Conservation (phyloP, 2,888 invertebrate genomes). For the Leptopilina syphax region DNA sequence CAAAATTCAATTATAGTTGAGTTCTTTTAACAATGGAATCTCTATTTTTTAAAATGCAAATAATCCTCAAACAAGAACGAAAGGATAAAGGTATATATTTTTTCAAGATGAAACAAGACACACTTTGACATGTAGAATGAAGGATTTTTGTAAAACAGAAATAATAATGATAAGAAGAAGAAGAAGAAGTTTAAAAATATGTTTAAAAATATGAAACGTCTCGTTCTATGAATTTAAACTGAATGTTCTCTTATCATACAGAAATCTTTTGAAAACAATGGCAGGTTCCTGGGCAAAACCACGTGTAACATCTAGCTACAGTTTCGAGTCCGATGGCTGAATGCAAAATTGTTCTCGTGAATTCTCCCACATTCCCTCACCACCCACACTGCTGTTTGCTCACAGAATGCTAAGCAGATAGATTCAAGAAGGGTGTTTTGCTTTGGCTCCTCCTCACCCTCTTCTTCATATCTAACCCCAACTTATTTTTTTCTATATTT, state of each 20-base stretch:
- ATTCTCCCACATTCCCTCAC: slow-evolving; percentile 37
- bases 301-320: slow-evolving; percentile 23
- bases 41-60: no score
- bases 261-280: slow-evolving; percentile 35
- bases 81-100: no score
- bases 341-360: slow-evolving; percentile 35
- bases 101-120: no score
- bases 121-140: no score
- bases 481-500: slow-evolving; percentile 52
- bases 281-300: slow-evolving; percentile 23
- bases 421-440: slow-evolving; percentile 48
- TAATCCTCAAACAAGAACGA: no score
- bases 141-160: no score
- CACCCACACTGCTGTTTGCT: slow-evolving; percentile 47
- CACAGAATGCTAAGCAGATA: slow-evolving; percentile 53
- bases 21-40: no score
- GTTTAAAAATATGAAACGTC: neutral
- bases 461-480: slow-evolving; percentile 43
- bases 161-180: no score
- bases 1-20: no score
- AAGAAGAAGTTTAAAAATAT: neutral
- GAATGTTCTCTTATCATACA: slow-evolving; percentile 17
- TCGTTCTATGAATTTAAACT: slow-evolving; percentile 28
- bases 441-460: slow-evolving; percentile 35
- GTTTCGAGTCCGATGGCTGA: slow-evolving; percentile 32